Conservation (phyloP, 30 jellyfish, hydroid and myxozoan genomes). For the Calvadosia cruxmelitensis region DNA sequence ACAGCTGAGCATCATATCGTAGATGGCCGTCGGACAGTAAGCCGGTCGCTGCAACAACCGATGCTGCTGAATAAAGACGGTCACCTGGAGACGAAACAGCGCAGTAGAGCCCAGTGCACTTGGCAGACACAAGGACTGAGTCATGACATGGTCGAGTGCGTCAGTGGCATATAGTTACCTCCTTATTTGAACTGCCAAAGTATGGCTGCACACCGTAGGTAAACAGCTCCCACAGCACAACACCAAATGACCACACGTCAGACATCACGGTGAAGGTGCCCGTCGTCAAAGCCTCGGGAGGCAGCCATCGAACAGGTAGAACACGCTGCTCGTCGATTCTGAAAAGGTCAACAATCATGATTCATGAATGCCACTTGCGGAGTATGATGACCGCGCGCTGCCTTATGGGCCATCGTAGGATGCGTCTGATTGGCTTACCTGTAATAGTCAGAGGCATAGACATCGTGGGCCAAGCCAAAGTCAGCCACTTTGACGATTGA, state of each 20-base stretch:
- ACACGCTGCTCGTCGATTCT: constrained; percentile 55
- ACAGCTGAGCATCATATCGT: constrained; percentile 59
- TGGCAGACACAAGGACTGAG: too few relatives aligned
- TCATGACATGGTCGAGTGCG: too few relatives aligned
- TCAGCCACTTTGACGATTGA: constrained; percentile 44
- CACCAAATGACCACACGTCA: constrained; percentile 76
- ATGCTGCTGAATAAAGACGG: constrained; percentile 50
- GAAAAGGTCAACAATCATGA: too few relatives aligned
- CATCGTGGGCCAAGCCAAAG: constrained; percentile 77
- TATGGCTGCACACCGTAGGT: constrained; percentile 76
- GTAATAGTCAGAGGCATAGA: constrained; percentile 54
- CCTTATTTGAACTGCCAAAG: constrained; percentile 52
- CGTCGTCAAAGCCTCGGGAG: constrained; percentile 71
- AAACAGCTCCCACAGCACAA: constrained; percentile 71
- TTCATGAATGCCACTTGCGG: too few relatives aligned
- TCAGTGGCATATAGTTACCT: constrained; percentile 32
- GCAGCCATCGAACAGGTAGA: constrained; percentile 72
- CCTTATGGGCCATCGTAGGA: too few relatives aligned
- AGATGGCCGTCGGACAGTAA: constrained; percentile 61
- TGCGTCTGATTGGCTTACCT: too few relatives aligned
- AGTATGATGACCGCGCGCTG: too few relatives aligned
- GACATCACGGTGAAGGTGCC: constrained; percentile 69
- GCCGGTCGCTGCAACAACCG: constrained; percentile 54
- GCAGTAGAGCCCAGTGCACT: neutral
- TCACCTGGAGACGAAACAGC: constrained; percentile 23